Evolutionary conservation across 2,797 vertebrate species (phyloP).

Genomic region (Anguilla megastoma): DNA sequence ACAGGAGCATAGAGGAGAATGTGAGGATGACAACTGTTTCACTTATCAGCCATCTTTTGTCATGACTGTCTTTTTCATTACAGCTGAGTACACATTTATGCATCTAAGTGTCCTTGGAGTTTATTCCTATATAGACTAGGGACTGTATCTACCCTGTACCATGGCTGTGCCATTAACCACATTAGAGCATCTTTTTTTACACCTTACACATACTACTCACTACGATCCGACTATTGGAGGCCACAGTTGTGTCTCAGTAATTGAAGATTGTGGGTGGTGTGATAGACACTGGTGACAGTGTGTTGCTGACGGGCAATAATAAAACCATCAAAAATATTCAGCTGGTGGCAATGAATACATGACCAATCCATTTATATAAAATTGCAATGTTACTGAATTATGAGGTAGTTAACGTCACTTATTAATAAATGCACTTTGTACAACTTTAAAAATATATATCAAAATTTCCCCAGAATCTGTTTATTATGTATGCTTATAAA

Average conservation of each 20-base stretch:
- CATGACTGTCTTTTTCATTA: conserved; percentile 2
- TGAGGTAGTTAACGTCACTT: neutral
- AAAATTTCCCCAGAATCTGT: neutral
- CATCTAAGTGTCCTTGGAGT: neutral
- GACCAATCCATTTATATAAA: neutral
- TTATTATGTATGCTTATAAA: neutral
- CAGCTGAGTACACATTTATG: neutral
- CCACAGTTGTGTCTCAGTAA: neutral
- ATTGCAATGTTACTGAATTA: neutral
- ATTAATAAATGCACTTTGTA: neutral
- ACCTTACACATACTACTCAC: neutral
- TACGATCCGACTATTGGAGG: neutral
- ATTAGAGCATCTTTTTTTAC: neutral
- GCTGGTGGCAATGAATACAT: neutral
- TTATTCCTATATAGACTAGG: neutral
- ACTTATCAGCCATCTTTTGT: conserved; percentile 1
- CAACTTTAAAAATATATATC: no score
- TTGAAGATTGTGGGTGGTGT: neutral
- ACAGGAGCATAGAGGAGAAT: neutral
- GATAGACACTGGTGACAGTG: neutral
- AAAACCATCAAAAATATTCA: neutral
- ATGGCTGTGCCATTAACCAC: neutral
- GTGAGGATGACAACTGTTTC: neutral
- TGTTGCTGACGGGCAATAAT: neutral
- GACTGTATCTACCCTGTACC: neutral